Evolutionary conservation across 2,797 vertebrate species (phyloP).

Genomic region (Gadopsis bispinosus): DNA sequence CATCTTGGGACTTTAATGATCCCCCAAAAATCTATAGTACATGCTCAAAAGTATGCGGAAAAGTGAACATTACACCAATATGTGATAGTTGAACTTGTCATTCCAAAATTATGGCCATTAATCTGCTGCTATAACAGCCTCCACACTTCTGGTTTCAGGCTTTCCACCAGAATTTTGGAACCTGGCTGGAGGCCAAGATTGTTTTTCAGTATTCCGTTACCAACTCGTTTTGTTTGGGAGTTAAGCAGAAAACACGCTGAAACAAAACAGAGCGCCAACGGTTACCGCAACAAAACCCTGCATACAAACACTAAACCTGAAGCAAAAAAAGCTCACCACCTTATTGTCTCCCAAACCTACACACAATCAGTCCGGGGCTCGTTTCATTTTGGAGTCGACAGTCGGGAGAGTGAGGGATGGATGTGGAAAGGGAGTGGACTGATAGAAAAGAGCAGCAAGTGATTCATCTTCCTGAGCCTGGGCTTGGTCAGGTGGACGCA

Average conservation of each 20-base stretch:
- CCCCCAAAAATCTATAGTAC: neutral
- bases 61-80: neutral
- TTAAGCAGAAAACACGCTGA: conserved; percentile 18
- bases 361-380: conserved; percentile 48
- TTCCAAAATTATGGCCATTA: neutral
- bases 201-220: conserved; percentile 12
- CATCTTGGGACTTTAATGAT: neutral
- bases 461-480: conserved; percentile 71
- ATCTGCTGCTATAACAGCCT: neutral
- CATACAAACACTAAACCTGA: neutral
- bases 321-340: neutral
- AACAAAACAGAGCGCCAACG: neutral
- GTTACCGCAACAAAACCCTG: neutral
- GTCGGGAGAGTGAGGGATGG: conserved; percentile 35
- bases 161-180: neutral
- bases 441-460: conserved; percentile 59
- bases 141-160: neutral
- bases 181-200: conserved; percentile 6
- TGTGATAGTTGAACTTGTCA: neutral
- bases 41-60: neutral
- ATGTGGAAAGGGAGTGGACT: conserved; percentile 40
- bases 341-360: conserved; percentile 37
- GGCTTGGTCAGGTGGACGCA: conserved; percentile 59
- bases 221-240: conserved; percentile 4
- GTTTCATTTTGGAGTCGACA: conserved; percentile 48